Percentiles rank a stretch among this genome's conserved stretches.
Conservation (phyloP, 2,797 vertebrate species). For the Malurus leucopterus region DNA sequence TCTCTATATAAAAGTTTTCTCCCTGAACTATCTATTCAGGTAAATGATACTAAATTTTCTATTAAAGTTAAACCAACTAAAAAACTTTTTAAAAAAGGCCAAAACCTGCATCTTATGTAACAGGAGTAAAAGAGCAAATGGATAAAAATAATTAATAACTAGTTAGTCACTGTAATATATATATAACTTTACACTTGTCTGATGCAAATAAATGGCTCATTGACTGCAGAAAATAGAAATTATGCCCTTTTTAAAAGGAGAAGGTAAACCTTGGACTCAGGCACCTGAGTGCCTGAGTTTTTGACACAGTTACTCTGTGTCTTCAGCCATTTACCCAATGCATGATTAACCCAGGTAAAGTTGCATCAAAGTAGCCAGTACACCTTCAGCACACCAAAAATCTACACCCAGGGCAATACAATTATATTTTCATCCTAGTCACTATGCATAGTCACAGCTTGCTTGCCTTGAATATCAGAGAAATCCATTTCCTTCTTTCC, state of each 20-base stretch:
- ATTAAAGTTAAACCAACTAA: neutral
- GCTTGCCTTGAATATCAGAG: neutral
- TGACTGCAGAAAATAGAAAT: neutral
- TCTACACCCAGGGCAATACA: neutral
- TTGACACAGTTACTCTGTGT: neutral
- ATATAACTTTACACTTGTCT: neutral
- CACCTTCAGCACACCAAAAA: neutral
- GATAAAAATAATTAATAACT: neutral
- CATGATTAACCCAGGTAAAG: neutral
- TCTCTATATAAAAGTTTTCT: neutral
- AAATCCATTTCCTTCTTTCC: neutral
- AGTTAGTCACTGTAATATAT: neutral
- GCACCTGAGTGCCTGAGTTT: too few species aligned
- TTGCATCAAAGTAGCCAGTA: neutral
- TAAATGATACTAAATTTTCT: neutral
- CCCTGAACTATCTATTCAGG: neutral
- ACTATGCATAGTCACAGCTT: neutral
- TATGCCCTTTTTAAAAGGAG: neutral
- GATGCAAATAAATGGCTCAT: neutral
- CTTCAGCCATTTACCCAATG: neutral
- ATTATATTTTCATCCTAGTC: neutral
- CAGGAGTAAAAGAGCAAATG: neutral
- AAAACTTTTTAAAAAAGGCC: neutral
- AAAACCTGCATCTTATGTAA: neutral
- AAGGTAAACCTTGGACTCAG: neutral